Base-by-base conservation (phyloP, 2,797 vertebrate species). In the Pelodytes ibericus region DNA sequence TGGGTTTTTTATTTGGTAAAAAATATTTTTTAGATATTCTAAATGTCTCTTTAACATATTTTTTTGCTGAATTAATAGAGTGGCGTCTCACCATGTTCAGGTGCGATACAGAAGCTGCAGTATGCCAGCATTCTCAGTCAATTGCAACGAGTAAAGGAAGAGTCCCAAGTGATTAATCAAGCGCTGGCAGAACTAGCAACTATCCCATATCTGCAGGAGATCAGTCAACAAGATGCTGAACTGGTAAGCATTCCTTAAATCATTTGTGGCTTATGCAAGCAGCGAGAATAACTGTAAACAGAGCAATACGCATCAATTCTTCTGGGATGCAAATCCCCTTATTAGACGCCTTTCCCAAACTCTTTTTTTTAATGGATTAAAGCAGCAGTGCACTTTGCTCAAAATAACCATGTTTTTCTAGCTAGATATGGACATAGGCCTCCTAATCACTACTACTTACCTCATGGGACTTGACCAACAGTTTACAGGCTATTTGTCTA, bases 101-200 rank as follows among this genome's bases (percentile, higher is more conserved):
- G 84, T 7, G 82, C 89, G 71, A 84, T 92, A 68, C 90, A 93
- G 89, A 88, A 86, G 80, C 44, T 93, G 82, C 92, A 90, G 68
- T 90, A 87, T 0, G 86, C 87, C 80, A 88, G 86, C 74, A 82
- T 89, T 78, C 89, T 90, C 36, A 80, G 87, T 75, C 76, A 10
- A 79, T 80, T 91, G 84, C 86, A 85, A 63, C 82, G 85, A 72
- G 81, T 83, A 20, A 78, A 86, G 70, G 91, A 93, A 70, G 84
- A 89, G 77, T 73, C 82, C 60, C 87, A 84, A 63, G 84, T 83
- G 80, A 87, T 93, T 81, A 87, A 91, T 81, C 88, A 89, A 84
- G 91, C 72, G 0, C 87, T 93, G 88, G 91, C 92, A 30, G 90
- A 92, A 82, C 87, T 93, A 74, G 83, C 82, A 4, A 88, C 90